A percentile compares a stretch with the other conserved stretches of the same genome.
These are phyloP conservation scores for Micropoecilia bifurca DNA, from an alignment of 2,797 vertebrate genomes.

Conservation along the genomic window DNA sequence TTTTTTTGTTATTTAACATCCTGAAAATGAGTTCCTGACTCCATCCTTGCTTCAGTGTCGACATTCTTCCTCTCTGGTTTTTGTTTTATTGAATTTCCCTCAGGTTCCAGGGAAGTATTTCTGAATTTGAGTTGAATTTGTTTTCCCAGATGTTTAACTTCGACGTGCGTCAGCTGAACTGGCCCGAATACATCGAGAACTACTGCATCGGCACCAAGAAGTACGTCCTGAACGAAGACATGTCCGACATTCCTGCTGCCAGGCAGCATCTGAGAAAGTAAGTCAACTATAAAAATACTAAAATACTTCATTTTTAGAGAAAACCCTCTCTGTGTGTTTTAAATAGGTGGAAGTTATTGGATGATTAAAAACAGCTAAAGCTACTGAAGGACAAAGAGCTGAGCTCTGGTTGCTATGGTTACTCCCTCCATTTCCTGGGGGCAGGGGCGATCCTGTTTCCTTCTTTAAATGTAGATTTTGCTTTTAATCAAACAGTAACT, in stretches of 20 bases:
- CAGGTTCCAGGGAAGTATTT: too few species aligned
- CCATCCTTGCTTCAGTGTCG: neutral
- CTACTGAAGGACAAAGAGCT: neutral
- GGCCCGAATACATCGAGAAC: constrained; percentile 95
- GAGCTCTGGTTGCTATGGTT: neutral
- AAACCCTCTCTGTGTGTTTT: neutral
- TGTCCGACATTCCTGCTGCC: constrained; percentile 93
- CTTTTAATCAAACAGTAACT: neutral
- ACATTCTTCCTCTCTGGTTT: neutral
- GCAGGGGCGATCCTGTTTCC: neutral
- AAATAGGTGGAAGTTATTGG: neutral
- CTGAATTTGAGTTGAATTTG: too few species aligned
- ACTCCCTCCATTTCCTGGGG: neutral
- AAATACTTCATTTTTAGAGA: neutral
- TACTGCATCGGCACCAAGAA: constrained; percentile 96
- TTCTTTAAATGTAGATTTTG: neutral
- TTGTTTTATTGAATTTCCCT: too few species aligned
- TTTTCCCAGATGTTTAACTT: constrained; percentile 90
- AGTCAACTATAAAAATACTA: constrained; percentile 43
- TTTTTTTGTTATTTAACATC: neutral
- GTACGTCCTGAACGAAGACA: constrained; percentile 95
- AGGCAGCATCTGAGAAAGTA: constrained; percentile 92
- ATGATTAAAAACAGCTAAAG: neutral
- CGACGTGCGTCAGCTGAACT: constrained; percentile 94
- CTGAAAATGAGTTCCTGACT: neutral